Evolutionary conservation across 2,888 invertebrate genomes (phyloP).

Genomic region (Sphecodes monilicornis): DNA sequence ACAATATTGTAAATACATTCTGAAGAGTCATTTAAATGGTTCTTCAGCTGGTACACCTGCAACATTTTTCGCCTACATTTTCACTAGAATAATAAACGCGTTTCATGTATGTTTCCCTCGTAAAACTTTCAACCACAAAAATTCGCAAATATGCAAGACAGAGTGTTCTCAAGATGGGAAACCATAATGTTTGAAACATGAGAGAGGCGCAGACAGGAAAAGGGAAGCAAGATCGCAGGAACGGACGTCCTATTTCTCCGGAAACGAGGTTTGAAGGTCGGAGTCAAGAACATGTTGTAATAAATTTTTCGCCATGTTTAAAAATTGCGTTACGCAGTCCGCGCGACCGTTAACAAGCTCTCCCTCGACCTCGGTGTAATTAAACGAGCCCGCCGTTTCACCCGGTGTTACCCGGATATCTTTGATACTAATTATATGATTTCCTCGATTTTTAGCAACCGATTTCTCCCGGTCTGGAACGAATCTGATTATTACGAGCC

Average conservation of each 20-base stretch:
- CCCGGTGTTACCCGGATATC: constrained; percentile 3
- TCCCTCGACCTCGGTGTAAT: constrained; percentile 24
- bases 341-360: constrained; percentile 27
- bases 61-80: too few species aligned
- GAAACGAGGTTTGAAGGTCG: constrained; percentile 63
- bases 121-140: too few species aligned
- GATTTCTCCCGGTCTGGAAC: constrained; percentile 16
- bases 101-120: too few species aligned
- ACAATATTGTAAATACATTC: too few species aligned
- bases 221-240: constrained; percentile 62
- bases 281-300: background rate
- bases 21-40: too few species aligned
- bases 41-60: too few species aligned
- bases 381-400: constrained; percentile 24
- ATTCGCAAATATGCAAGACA: background rate
- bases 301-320: constrained; percentile 6
- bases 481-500: constrained; percentile 25
- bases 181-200: background rate
- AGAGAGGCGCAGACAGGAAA: constrained; percentile 49
- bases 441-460: constrained; percentile 23
- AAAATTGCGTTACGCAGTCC: constrained; percentile 25
- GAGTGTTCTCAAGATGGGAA: background rate
- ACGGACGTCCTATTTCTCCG: constrained; percentile 65
- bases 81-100: too few species aligned
- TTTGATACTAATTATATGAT: constrained; percentile 33